Percentiles rank a stretch among this genome's conserved stretches.
These are phyloP conservation scores for Ectemnius continuus DNA, from an alignment of 2,888 invertebrate species.

Conservation along the genomic window DNA sequence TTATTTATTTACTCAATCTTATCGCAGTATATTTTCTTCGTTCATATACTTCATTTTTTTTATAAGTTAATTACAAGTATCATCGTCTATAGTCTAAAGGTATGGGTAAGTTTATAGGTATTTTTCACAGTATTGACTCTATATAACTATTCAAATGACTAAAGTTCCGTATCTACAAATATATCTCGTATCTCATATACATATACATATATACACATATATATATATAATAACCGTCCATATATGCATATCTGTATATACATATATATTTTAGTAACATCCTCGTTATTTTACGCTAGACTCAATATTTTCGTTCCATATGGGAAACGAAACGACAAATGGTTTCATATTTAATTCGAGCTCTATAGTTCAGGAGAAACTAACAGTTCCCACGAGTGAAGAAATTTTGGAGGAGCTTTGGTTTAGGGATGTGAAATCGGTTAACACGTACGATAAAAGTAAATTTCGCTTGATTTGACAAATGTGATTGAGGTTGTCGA, in stretches of 20 bases:
- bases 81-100: constrained; percentile 65
- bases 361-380: constrained; percentile 41
- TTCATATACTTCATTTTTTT: constrained; percentile 65
- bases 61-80: constrained; percentile 75
- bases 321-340: constrained; percentile 46
- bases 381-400: constrained; percentile 42
- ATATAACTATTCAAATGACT: constrained; percentile 74
- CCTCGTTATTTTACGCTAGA: constrained; percentile 30
- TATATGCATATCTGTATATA: constrained; percentile 51
- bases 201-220: constrained; percentile 50
- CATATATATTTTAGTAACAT: constrained; percentile 51
- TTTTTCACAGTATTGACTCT: constrained; percentile 76
- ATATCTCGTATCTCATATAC: constrained; percentile 64
- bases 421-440: constrained; percentile 27
- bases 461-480: constrained; percentile 75
- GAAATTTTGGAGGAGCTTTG: constrained; percentile 37
- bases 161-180: constrained; percentile 75
- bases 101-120: constrained; percentile 70
- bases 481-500: constrained; percentile 77
- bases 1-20: constrained; percentile 69
- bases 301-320: constrained; percentile 31
- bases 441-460: constrained; percentile 68
- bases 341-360: constrained; percentile 27
- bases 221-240: constrained; percentile 19
- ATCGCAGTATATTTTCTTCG: constrained; percentile 65